Evolutionary conservation across 2,888 invertebrate species (phyloP), one percentile per base, ranked within the genome.

Genomic region (Hyposoter dolosus): DNA sequence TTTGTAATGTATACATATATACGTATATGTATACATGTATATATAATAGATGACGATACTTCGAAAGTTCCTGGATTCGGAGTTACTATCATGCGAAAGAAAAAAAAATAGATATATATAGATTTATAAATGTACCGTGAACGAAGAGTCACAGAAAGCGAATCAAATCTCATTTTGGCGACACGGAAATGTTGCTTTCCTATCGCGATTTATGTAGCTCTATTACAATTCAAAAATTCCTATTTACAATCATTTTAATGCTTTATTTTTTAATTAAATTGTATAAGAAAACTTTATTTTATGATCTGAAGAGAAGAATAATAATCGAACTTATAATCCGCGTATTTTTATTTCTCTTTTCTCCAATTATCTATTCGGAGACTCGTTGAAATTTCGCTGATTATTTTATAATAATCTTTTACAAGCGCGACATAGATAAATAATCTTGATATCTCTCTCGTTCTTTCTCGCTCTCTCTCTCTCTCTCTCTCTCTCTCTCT

Each of bases 351-450:
- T 65, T 76, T 53, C 63, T 56, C n/a, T 15, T 28, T 40, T 68
- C 40, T 53, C 45, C 23, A n/a, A 45, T 53, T 75, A 65, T 65
- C 43, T 56, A 71, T 71, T 76, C 60, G 78, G 50, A 79, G 40
- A 80, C 76, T 83, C 80, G 45, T 76, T 77, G 40, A 77, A 81
- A 80, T 82, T 75, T 79, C 80, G 80, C 80, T 68, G 83, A 85
- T 76, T 83, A 83, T 85, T 50, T 79, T 56, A 32, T 66, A 66
- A 79, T 71, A 82, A 65, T 80, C 76, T 80, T 80, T 80, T 77
- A 76, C 80, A 80, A 86, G 80, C 76, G 83, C 72, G 77, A 60
- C 76, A 76, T 76, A 85, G 79, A 83, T 86, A 80, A 83, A 80
- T 68, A 76, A 85, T 83, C 68, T 83, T 76, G 56, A 79, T 71